Conservation (phyloP, 2,888 invertebrate species). For the Parapristionchus giblindavisi region DNA sequence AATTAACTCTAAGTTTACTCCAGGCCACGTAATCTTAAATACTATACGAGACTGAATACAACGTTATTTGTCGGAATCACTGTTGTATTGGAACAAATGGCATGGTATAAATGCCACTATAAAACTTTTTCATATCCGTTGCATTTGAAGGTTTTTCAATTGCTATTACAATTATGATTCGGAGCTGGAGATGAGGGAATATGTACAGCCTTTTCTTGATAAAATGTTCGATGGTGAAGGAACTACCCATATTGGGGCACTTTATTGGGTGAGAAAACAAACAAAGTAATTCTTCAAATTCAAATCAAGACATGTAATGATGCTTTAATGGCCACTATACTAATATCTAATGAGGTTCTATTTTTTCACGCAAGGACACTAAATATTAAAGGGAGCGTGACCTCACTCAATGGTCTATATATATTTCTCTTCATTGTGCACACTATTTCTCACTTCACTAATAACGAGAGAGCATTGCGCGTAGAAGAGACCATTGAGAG, state of each 20-base stretch:
- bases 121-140: no score
- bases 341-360: no score
- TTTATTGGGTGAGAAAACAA: neutral
- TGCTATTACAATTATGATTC: neutral
- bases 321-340: no score
- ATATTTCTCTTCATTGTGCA: no score
- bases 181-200: neutral
- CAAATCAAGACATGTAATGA: no score
- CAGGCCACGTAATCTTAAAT: constrained; percentile 6
- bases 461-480: no score
- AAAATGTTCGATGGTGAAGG: neutral
- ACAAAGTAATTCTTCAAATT: no score
- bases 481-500: no score
- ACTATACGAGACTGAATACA: neutral
- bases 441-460: no score
- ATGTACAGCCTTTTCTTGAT: constrained; percentile 1
- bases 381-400: no score
- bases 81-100: neutral
- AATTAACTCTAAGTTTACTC: neutral
- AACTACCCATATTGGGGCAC: neutral
- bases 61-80: neutral
- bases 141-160: constrained; percentile 4
- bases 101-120: neutral
- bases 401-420: no score
- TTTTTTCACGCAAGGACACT: no score